Base-by-base conservation (phyloP, 2,888 invertebrate species). In the Zaprionus obscuricornis region DNA sequence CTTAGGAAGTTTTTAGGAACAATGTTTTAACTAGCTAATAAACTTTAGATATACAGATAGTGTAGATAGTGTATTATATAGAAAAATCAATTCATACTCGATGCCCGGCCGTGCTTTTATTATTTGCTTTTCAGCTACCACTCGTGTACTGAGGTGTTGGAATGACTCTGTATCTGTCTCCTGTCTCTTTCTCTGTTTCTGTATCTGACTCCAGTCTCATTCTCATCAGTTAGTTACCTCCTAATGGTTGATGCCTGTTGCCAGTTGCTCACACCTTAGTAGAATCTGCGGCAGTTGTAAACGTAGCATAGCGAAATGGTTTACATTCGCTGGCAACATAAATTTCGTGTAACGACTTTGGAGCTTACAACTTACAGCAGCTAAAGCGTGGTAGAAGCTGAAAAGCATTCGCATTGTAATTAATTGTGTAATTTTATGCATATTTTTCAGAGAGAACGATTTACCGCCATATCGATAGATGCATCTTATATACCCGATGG, bases 21-120 rank as follows among this genome's bases (percentile, higher is more conserved):
- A n/a, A n/a, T n/a, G n/a, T n/a, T n/a, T n/a, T n/a, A n/a, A n/a
- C n/a, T n/a, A n/a, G n/a, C n/a, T n/a, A n/a, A n/a, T n/a, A n/a
- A n/a, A n/a, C n/a, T n/a, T n/a, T n/a, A n/a, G n/a, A n/a, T n/a
- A n/a, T n/a, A n/a, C n/a, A n/a, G 10, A 24, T 14, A 33, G 24
- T 26, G 34, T 22, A n/a, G n/a, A 2, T 11, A 73, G 74, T 0
- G 82, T 56, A 78, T 37, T 3, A 20, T 7, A 14, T 20, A 51
- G 51, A 74, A 78, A 86, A 87, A 85, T 87, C 87, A 85, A 87
- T 87, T 87, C 87, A 82, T 86, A 87, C 87, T 87, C 81, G 74
- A 83, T 75, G 83, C 46, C 57, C 63, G 42, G 49, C 34, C 66
- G 62, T 63, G 73, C 85, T 65, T 74, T 83, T 79, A 65, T 70